These are phyloP conservation scores for Rhimphoctona megacephalus DNA, from an alignment of 2,888 invertebrate genomes.

Conservation along the genomic window DNA sequence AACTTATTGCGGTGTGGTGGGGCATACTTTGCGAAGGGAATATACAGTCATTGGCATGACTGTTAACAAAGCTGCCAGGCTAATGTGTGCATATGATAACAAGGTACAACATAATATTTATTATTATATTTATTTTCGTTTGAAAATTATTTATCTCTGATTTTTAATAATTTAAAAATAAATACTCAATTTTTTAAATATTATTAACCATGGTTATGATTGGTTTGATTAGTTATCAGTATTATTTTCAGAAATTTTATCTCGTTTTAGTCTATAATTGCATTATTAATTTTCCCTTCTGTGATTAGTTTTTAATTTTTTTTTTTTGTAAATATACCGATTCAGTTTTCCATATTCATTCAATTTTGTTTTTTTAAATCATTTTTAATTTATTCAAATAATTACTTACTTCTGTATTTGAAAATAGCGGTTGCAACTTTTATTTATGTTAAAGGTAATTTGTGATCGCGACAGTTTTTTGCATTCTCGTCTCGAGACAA, in stretches of 20 bases:
- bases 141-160: background rate
- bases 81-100: slow-evolving; percentile 88
- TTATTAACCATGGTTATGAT: too few species aligned
- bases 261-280: too few species aligned
- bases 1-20: slow-evolving; percentile 91
- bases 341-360: too few species aligned
- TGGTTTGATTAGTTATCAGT: too few species aligned
- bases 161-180: background rate
- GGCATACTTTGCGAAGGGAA: slow-evolving; percentile 89
- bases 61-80: slow-evolving; percentile 90
- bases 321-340: background rate
- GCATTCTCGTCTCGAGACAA: slow-evolving; percentile 88
- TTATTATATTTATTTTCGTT: slow-evolving; percentile 64
- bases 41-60: slow-evolving; percentile 91
- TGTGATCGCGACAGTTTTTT: slow-evolving; percentile 90
- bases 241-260: too few species aligned
- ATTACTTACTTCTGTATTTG: background rate
- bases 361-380: too few species aligned
- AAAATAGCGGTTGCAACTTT: background rate
- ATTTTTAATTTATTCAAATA: too few species aligned
- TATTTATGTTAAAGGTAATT: slow-evolving; percentile 75
- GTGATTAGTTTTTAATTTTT: background rate
- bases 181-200: too few species aligned
- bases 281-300: too few species aligned
- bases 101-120: slow-evolving; percentile 82